Base-by-base conservation (phyloP, 1,140 invertebrate genomes). In the Apolygus lucorum region DNA sequence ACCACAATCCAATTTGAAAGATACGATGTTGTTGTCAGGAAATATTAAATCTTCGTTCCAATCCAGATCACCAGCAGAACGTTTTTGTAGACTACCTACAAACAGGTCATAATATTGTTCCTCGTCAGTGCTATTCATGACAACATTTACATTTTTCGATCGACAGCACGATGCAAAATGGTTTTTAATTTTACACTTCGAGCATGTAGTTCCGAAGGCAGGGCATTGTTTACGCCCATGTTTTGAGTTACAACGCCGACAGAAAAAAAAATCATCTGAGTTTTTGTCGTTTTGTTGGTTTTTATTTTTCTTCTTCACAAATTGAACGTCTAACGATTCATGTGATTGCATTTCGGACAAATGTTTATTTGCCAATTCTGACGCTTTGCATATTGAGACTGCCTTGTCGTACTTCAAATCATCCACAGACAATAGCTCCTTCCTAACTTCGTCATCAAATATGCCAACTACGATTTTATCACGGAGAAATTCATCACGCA, bases 371-470 rank as follows among this genome's bases (percentile, higher is more conserved):
- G 34, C 34, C 34, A 49, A 49, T 17, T 49, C 34, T 8, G 34
- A 49, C 8, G 34, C 34, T 65, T 14, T 22, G 8, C 63, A 22
- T 21, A 65, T 65, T 4, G 13, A 17, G 2, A 65, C 63, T 65
- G 63, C 26, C 28, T 28, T 65, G n/a, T 65, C 63, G 28, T 25
- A 65, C 4, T 22, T 65, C 28, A 65, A 65, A 28, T 65, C 63
- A 8, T 22, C 21, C 28, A 25, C 63, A 25, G 63, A 25, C 28
- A 65, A 65, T 4, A 65, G 63, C 28, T 27, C 11, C 28, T 25
- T 27, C n/a, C 63, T 14, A 8, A 65, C 27, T 4, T 65, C 27
- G 8, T 17, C 21, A 65, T 14, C 25, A 14, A 17, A 24, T 25
- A 11, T 27, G 34, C 34, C 34, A 49, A 49, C 17, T 49, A 49